Evolutionary conservation across 2,888 invertebrate species (phyloP).

Genomic region (Torymus auratus): DNA sequence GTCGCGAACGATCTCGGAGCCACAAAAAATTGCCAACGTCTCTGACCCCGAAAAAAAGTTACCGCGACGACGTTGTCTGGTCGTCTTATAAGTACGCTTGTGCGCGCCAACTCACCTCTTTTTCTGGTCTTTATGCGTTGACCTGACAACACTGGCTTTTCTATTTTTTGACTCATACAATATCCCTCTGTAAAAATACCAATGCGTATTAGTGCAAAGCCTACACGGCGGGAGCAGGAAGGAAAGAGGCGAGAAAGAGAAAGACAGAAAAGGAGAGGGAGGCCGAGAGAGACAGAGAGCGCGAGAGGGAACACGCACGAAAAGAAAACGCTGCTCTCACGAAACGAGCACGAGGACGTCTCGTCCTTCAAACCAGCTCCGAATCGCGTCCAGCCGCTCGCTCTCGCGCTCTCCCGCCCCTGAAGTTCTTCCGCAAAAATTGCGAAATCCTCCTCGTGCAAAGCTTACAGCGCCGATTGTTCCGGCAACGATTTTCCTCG

Average conservation of each 20-base stretch:
- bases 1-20: too few relatives aligned
- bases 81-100: too few relatives aligned
- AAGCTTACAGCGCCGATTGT: too few relatives aligned
- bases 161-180: slow-evolving; percentile 99
- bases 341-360: slow-evolving; percentile 54
- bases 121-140: slow-evolving; percentile 99
- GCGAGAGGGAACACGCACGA: background rate
- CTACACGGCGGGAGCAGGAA: background rate
- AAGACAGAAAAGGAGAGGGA: background rate
- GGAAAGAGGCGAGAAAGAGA: background rate
- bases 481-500: too few relatives aligned
- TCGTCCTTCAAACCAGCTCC: slow-evolving; percentile 50
- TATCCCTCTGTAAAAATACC: slow-evolving; percentile 83
- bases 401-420: too few relatives aligned
- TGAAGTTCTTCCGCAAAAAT: too few relatives aligned
- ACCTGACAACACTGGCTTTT: slow-evolving; percentile 99
- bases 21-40: background rate
- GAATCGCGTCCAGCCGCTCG: background rate
- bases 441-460: too few relatives aligned
- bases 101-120: slow-evolving; percentile 86
- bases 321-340: too few relatives aligned
- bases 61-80: too few relatives aligned
- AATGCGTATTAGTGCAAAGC: background rate
- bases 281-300: background rate
- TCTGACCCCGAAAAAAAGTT: background rate